Evolutionary conservation across 2,888 invertebrate species (phyloP).

Genomic region (Metopia argyrocephala): DNA sequence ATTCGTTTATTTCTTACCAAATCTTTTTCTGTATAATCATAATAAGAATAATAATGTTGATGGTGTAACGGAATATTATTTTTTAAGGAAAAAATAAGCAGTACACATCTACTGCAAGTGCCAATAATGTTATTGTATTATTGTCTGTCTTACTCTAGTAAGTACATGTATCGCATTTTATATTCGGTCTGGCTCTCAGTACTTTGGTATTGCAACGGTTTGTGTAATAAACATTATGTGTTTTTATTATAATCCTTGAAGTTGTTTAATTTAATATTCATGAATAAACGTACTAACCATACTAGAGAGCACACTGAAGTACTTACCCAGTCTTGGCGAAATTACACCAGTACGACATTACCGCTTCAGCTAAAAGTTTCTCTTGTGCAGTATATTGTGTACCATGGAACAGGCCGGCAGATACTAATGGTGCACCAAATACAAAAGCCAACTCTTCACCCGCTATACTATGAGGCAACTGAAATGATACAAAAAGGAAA

Average conservation of each 20-base stretch:
- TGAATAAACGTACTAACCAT: background rate
- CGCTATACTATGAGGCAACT: constrained; percentile 87
- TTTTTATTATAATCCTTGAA: constrained; percentile 5
- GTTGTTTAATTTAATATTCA: constrained; percentile 30
- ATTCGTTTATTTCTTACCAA: background rate
- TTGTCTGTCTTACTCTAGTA: background rate
- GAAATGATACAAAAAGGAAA: constrained; percentile 66
- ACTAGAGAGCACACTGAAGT: background rate
- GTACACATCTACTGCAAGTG: background rate
- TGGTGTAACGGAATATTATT: constrained; percentile 44
- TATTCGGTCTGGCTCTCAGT: background rate
- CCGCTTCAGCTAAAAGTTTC: constrained; percentile 88
- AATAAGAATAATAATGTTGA: constrained; percentile 48
- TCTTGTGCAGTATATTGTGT: constrained; percentile 88
- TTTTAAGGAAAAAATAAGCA: background rate
- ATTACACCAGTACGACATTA: constrained; percentile 94
- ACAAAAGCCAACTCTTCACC: constrained; percentile 94
- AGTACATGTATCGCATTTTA: background rate
- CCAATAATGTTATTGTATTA: background rate
- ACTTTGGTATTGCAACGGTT: background rate
- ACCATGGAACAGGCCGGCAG: constrained; percentile 84
- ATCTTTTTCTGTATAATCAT: constrained; percentile 44
- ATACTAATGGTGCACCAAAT: constrained; percentile 90
- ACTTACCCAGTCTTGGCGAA: constrained; percentile 94
- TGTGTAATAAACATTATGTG: background rate